Evolutionary conservation across 2,888 invertebrate genomes (phyloP).

Genomic region (Phyllotreta striolata): DNA sequence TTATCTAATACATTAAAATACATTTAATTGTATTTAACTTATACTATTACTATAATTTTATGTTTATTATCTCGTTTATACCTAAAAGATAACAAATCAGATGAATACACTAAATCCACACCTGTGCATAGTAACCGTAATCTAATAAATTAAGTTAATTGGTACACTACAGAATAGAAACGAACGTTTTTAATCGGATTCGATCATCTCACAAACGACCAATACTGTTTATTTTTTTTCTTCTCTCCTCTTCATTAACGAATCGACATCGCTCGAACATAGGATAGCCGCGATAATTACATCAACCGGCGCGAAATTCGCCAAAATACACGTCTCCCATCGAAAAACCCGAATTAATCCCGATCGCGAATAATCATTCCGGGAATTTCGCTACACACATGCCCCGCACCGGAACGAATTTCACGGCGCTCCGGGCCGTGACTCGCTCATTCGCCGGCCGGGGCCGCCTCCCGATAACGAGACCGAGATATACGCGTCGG

Average conservation of each 20-base stretch:
- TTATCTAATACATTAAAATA: neutral
- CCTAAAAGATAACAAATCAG: neutral
- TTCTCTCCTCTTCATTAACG: conserved; percentile 9
- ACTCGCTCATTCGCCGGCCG: conserved; percentile 29
- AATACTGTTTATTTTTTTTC: conserved; percentile 32
- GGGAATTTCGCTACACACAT: neutral
- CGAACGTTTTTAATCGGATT: conserved; percentile 35
- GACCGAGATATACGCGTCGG: conserved; percentile 48
- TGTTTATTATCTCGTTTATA: neutral
- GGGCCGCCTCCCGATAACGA: conserved; percentile 45
- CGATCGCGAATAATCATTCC: neutral
- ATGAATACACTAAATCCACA: neutral
- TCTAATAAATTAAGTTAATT: conserved; percentile 37
- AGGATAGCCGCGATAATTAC: no score
- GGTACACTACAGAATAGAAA: conserved; percentile 29
- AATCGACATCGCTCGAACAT: conserved; percentile 20
- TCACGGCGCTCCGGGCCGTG: conserved; percentile 30
- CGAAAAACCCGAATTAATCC: no score
- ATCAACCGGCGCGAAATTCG: no score
- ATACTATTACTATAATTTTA: neutral
- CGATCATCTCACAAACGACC: conserved; percentile 34
- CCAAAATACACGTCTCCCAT: neutral
- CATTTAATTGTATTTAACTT: neutral
- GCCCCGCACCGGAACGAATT: no score
- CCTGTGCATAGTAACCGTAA: conserved; percentile 29